phyloP scores from a whole-genome alignment of 2,113 vertebrate species.

The Vombatus ursinus region DNA sequence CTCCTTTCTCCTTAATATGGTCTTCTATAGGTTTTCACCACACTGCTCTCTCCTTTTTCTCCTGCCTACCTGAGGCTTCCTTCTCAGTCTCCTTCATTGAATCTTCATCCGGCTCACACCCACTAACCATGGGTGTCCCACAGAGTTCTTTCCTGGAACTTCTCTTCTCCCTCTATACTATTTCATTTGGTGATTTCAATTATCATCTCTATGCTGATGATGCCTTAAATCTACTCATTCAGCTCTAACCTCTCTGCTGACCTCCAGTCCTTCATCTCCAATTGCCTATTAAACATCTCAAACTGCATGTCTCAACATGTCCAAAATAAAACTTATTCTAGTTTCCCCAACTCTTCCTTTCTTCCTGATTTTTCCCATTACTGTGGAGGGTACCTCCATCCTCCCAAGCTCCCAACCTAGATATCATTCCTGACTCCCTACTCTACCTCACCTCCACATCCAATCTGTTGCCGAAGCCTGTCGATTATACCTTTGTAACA shows the following conservation, averaged over 20 bases:
- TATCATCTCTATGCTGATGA: neutral
- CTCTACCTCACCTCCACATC: too few species aligned
- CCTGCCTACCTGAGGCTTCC: neutral
- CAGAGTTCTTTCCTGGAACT: neutral
- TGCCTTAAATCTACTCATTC: neutral
- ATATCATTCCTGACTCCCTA: too few species aligned
- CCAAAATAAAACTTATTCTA: too few species aligned
- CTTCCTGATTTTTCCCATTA: too few species aligned
- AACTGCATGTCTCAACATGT: neutral
- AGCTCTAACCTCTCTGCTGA: neutral
- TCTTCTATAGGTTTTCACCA: neutral
- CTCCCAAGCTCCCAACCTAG: too few species aligned
- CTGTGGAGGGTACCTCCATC: too few species aligned
- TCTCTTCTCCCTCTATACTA: neutral
- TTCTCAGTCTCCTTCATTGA: neutral
- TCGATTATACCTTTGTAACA: too few species aligned
- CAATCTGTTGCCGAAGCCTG: too few species aligned
- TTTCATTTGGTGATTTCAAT: neutral
- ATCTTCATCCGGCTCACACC: neutral
- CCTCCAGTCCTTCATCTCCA: neutral
- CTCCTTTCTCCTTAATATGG: too few species aligned
- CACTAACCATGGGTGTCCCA: neutral
- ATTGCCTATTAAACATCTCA: neutral
- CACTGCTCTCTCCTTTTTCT: neutral
- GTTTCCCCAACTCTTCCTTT: too few species aligned